Conservation (phyloP, 2,888 invertebrate species). For the Drosophila mettleri region DNA sequence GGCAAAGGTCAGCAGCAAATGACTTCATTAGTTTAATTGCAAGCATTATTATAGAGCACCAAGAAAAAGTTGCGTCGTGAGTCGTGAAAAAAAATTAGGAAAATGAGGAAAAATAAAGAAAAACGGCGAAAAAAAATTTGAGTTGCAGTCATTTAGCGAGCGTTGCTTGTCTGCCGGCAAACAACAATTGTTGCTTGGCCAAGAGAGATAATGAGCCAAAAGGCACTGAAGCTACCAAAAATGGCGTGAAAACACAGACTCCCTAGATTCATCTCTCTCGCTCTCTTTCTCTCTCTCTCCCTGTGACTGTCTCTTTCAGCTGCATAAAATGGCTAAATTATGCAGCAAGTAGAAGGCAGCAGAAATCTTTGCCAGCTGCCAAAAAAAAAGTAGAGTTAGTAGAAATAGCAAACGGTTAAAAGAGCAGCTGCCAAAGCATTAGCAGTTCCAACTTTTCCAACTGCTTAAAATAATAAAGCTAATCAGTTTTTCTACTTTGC, state of each 20-base stretch:
- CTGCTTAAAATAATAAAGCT: conserved; percentile 32
- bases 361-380: conserved; percentile 69
- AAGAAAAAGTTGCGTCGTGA: conserved; percentile 43
- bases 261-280: neutral
- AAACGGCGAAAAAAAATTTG: conserved; percentile 10
- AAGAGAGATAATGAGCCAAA: conserved; percentile 52
- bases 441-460: conserved; percentile 23
- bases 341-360: conserved; percentile 37
- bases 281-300: conserved; percentile 7
- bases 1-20: conserved; percentile 49
- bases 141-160: conserved; percentile 59
- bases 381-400: conserved; percentile 35
- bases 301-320: no score
- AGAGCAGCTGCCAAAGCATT: conserved; percentile 29
- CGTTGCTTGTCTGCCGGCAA: conserved; percentile 31
- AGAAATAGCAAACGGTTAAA: conserved; percentile 49
- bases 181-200: conserved; percentile 57
- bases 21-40: conserved; percentile 81
- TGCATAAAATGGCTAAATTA: conserved; percentile 71
- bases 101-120: neutral
- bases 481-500: conserved; percentile 19
- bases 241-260: conserved; percentile 47
- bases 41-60: conserved; percentile 64
- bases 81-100: neutral
- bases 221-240: conserved; percentile 35